phyloP scores from a whole-genome alignment of 2,113 vertebrate genomes.

The Gavia stellata region DNA sequence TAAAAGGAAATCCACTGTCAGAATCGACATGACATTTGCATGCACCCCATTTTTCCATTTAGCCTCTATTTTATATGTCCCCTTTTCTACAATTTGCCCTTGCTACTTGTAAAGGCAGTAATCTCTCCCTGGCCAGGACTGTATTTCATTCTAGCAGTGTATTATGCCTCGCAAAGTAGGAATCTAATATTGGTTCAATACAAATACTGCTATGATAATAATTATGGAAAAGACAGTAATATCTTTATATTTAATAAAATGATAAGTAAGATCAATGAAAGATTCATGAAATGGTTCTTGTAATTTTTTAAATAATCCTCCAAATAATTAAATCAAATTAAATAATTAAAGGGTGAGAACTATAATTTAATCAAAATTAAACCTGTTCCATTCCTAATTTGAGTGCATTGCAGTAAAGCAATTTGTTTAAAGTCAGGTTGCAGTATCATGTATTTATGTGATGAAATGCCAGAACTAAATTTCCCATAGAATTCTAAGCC shows the following conservation, averaged over 20 bases:
- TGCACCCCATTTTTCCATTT: neutral
- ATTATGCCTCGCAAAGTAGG: neutral
- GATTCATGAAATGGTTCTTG: neutral
- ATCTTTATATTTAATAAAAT: neutral
- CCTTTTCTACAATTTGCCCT: neutral
- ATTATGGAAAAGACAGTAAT: neutral
- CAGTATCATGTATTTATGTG: neutral
- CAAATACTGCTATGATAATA: neutral
- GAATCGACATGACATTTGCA: neutral
- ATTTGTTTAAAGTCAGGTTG: neutral
- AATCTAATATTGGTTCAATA: neutral
- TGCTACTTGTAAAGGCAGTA: neutral
- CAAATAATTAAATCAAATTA: neutral
- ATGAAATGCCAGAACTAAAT: neutral
- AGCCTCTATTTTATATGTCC: neutral
- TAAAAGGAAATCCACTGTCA: neutral
- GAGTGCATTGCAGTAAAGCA: neutral
- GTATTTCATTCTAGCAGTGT: neutral
- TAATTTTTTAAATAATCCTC: neutral
- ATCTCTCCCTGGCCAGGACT: neutral
- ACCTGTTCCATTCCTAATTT: neutral
- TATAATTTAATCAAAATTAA: neutral
- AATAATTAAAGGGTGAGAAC: neutral
- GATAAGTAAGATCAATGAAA: neutral
- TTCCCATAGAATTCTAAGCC: neutral